Conservation (phyloP, 2,888 invertebrate species). For the Agelastica alni region DNA sequence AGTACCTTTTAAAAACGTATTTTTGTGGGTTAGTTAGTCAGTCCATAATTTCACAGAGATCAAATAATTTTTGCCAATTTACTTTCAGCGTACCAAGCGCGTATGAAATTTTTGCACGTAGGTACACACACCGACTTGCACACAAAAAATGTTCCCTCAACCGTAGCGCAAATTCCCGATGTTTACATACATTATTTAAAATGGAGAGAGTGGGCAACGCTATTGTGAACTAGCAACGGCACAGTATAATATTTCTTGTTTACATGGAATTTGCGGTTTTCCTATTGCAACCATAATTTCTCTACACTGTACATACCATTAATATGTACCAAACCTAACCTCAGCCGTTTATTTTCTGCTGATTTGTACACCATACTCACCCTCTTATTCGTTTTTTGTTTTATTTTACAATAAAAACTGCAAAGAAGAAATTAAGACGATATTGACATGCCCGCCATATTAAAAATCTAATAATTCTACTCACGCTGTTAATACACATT, state of each 20-base stretch:
- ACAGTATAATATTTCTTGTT: conserved; percentile 24
- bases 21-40: no score
- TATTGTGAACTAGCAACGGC: conserved; percentile 9
- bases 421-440: background rate
- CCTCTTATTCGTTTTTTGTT: background rate
- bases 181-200: conserved; percentile 17
- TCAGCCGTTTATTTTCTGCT: conserved; percentile 20
- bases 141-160: background rate
- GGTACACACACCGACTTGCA: no score
- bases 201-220: conserved; percentile 11
- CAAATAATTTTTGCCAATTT: no score
- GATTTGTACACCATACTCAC: conserved; percentile 21
- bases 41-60: no score
- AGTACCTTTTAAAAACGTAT: no score
- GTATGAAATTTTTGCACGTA: no score
- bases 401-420: background rate
- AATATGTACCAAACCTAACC: conserved; percentile 28
- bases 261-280: conserved; percentile 27
- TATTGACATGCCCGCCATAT: no score
- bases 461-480: no score
- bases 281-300: conserved; percentile 27
- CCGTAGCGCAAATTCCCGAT: conserved; percentile 3
- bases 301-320: conserved; percentile 24
- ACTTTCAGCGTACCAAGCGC: no score
- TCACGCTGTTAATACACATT: no score